phyloP scores from a whole-genome alignment of 2,888 invertebrate genomes.

The Harpalus rufipes region DNA sequence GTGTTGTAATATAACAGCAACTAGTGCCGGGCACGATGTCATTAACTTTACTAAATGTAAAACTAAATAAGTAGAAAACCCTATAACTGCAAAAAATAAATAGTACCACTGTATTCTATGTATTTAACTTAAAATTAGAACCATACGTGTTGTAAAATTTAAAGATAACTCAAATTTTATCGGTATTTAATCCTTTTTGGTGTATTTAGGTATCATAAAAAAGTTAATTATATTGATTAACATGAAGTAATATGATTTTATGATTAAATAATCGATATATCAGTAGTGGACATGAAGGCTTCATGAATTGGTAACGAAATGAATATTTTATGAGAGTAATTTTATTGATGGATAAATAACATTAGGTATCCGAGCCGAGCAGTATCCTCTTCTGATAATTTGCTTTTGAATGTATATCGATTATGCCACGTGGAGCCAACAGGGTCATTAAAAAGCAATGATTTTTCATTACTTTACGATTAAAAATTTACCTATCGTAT shows the following conservation, averaged over 20 bases:
- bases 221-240: constrained; percentile 48
- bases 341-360: constrained; percentile 67
- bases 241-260: constrained; percentile 46
- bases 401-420: constrained; percentile 58
- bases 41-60: too few relatives aligned
- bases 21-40: too few relatives aligned
- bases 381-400: constrained; percentile 62
- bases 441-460: constrained; percentile 54
- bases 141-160: too few relatives aligned
- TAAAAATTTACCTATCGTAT: constrained; percentile 45
- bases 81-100: too few relatives aligned
- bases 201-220: background rate
- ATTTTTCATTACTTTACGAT: constrained; percentile 54
- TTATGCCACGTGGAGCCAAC: constrained; percentile 50
- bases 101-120: too few relatives aligned
- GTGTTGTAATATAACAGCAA: too few relatives aligned
- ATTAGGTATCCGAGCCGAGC: constrained; percentile 50
- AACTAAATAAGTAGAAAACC: too few relatives aligned
- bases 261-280: constrained; percentile 65
- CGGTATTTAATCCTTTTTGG: background rate
- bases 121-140: too few relatives aligned
- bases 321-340: constrained; percentile 64
- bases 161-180: background rate
- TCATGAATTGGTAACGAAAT: constrained; percentile 63
- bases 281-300: constrained; percentile 34